These are phyloP conservation scores for Leptoteleia sp. DNA, from an alignment of 1,140 invertebrate species.

Conservation along the genomic window DNA sequence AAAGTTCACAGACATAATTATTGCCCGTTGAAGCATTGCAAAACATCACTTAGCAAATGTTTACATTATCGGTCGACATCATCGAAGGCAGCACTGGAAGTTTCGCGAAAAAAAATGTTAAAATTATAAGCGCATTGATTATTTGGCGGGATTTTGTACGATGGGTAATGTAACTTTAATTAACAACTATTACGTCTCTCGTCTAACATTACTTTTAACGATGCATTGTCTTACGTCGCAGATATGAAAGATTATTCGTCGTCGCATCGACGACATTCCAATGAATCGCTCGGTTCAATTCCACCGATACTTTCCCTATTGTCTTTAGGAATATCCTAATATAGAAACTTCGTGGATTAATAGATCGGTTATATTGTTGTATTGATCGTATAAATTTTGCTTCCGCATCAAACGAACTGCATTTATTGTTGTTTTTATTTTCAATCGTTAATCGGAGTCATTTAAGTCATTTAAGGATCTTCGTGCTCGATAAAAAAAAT, in stretches of 20 bases:
- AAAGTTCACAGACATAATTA: conserved; percentile 19
- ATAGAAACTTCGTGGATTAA: conserved; percentile 12
- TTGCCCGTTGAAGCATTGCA: not conserved
- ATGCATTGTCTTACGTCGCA: conserved; percentile 39
- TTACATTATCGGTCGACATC: conserved; percentile 5
- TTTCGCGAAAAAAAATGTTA: conserved; percentile 8
- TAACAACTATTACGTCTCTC: conserved; percentile 27
- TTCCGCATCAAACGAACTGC: no score
- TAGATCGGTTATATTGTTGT: conserved; percentile 39
- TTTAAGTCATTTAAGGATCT: no score
- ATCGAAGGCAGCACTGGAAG: not conserved
- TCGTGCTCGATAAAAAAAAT: no score
- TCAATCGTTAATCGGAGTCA: no score
- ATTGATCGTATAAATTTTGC: no score
- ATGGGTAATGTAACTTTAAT: conserved; percentile 28
- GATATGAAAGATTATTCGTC: conserved; percentile 39
- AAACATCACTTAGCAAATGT: conserved; percentile 32
- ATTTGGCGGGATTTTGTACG: conserved; percentile 11
- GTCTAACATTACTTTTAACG: conserved; percentile 40
- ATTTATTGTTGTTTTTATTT: no score
- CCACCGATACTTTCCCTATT: conserved; percentile 55
- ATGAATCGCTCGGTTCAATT: conserved; percentile 16
- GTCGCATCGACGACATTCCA: conserved; percentile 27
- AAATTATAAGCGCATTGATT: conserved; percentile 28
- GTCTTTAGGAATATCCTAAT: conserved; percentile 11